phyloP scores from a whole-genome alignment of 2,797 vertebrate genomes.

The Rhinichthys osculus region DNA sequence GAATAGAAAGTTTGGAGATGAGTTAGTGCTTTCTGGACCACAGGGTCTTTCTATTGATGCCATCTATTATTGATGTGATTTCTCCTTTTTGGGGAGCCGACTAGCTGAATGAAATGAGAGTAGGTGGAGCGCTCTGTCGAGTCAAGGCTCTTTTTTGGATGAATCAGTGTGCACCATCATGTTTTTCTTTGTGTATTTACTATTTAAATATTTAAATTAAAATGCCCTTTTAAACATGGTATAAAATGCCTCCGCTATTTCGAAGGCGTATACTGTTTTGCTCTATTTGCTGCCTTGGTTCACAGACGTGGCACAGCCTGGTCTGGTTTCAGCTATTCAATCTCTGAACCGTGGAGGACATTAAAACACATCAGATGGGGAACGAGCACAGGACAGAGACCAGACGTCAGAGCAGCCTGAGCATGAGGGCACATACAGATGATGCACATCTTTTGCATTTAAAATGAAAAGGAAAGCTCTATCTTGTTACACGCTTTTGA shows the following conservation, averaged over 20 bases:
- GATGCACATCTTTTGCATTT: neutral
- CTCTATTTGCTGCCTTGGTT: slow-evolving; percentile 11
- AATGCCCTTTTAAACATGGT: neutral
- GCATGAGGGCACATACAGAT: neutral
- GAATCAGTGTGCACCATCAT: neutral
- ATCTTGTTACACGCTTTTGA: neutral
- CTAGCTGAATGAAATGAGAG: slow-evolving; percentile 28
- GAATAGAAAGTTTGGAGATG: slow-evolving; percentile 29
- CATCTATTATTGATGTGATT: slow-evolving; percentile 53
- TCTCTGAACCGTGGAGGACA: slow-evolving; percentile 9
- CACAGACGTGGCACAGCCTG: neutral
- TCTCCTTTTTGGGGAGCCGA: slow-evolving; percentile 17
- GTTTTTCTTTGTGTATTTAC: slow-evolving; percentile 15
- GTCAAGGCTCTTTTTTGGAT: neutral
- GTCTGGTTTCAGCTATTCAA: slow-evolving; percentile 19
- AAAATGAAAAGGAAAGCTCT: neutral
- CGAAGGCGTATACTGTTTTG: neutral
- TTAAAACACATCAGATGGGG: slow-evolving; percentile 3
- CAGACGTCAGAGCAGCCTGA: slow-evolving; percentile 1
- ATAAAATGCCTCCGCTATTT: neutral
- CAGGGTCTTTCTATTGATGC: slow-evolving; percentile 45
- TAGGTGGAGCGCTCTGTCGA: neutral
- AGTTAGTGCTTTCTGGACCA: slow-evolving; percentile 45
- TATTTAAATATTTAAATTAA: neutral
- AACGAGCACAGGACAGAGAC: neutral